Evolutionary conservation across 2,113 vertebrate genomes (phyloP).

Genomic region (Ondatra zibethicus): DNA sequence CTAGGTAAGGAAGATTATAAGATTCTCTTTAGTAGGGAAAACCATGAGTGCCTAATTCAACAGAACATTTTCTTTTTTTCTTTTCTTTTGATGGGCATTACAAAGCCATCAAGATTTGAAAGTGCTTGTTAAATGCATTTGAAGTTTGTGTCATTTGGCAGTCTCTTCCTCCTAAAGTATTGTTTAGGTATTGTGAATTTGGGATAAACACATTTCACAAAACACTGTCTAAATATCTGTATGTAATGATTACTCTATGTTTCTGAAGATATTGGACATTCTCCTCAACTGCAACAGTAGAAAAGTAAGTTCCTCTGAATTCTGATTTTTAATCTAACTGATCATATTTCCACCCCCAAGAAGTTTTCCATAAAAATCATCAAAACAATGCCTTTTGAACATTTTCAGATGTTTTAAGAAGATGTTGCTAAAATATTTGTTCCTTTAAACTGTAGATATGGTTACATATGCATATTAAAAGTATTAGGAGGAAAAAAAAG

Average conservation of each 20-base stretch:
- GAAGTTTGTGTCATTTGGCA: background rate
- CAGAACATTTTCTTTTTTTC: background rate
- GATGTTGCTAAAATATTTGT: background rate
- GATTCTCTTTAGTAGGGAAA: background rate
- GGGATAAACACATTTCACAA: background rate
- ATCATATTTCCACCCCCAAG: background rate
- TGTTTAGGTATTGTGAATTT: background rate
- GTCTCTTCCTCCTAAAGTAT: background rate
- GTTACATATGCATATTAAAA: background rate
- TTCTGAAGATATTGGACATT: background rate
- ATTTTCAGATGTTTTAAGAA: background rate
- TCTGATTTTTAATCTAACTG: background rate
- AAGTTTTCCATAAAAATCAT: background rate
- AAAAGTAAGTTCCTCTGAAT: conserved; percentile 21
- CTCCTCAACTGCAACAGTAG: background rate
- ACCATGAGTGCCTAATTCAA: background rate
- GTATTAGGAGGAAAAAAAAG: background rate
- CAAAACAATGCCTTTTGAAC: background rate
- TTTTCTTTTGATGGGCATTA: background rate
- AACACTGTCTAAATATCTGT: background rate
- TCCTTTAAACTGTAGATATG: background rate
- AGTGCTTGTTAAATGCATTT: background rate
- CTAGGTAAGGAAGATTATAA: background rate
- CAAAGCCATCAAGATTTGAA: background rate
- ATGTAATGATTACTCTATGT: background rate